Evolutionary conservation across 53 echinoderm and acorn worm species (phyloP), one percentile per base, ranked within the genome.

Genomic region (Zoroaster sp.): DNA sequence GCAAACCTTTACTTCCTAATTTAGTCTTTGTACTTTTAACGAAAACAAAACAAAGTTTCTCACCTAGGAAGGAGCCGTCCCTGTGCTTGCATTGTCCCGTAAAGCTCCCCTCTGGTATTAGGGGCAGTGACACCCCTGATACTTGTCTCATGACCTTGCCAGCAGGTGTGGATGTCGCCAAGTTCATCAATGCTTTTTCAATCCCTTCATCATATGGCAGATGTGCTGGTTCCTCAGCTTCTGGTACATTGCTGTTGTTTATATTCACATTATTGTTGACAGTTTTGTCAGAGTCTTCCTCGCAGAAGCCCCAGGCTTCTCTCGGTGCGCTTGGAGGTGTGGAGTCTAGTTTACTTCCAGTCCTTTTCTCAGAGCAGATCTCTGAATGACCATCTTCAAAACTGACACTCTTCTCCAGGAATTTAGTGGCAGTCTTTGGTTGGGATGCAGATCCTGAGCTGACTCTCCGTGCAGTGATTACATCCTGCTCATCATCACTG

Each of bases 51-150:
- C 32, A 1, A 17, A 69, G 1, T 34, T 53, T 73, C 99, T 89
- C 52, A 99, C 99, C 96, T 53, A 99, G 83, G 63, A 74, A 80
- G 23, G 92, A 94, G 34, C 99, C 99, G 88, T 99, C 99, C 69
- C 89, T 87, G 77, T 99, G 99, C 83, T 75, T 93, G 45, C 93
- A 96, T 69, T 94, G 90, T 14, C 99, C 99, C 18, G 78, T 78
- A 72, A 91, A 99, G 33, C 96, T 93, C 8, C 99, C 96, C 72
- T 96, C 96, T 6, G 96, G 96, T 74, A 96, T 80, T 0, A 90
- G 59, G 33, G 87, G 88, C 13, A 87, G 35, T 13, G 96, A 95
- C 4, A 89, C 72, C 28, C 86, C 80, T 6, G 95, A 96, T 17
- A 87, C 54, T 70, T 94, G 95, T 45, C 94, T 46, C 52, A 89